A percentile compares a stretch with the other conserved stretches of the same genome.
Evolutionary conservation across 2,113 vertebrate genomes (phyloP).

Genomic region (Nothocercus julius): DNA sequence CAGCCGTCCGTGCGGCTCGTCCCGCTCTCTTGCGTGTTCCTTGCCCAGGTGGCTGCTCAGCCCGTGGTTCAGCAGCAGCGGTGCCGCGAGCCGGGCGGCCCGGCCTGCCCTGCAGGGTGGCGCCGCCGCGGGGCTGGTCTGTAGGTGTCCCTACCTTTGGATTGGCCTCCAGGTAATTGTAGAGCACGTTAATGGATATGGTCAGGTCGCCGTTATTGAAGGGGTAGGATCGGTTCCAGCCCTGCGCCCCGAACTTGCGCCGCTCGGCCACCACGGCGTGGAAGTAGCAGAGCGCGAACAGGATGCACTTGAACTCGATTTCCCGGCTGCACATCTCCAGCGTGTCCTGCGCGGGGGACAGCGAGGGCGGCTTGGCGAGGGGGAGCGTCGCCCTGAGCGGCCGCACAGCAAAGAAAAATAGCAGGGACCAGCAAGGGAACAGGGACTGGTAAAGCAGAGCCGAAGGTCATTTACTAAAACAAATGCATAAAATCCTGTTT

Average conservation of each 20-base stretch:
- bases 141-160: constrained; percentile 44
- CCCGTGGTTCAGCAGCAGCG: too few relatives aligned
- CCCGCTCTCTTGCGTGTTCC: too few relatives aligned
- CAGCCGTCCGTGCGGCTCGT: background rate
- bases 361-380: background rate
- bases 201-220: constrained; percentile 81
- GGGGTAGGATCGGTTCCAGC: constrained; percentile 79
- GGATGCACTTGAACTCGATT: constrained; percentile 74
- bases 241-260: constrained; percentile 79
- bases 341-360: constrained; percentile 59
- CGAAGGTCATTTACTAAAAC: background rate
- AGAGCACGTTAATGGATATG: constrained; percentile 75
- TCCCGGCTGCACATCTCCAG: constrained; percentile 81
- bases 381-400: rapidly evolving
- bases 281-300: constrained; percentile 81
- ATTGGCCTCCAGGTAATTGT: constrained; percentile 81
- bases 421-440: background rate
- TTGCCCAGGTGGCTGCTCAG: background rate
- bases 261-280: constrained; percentile 77
- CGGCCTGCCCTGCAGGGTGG: too few relatives aligned
- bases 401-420: rapidly evolving
- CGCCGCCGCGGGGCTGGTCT: too few relatives aligned
- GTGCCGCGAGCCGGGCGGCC: background rate
- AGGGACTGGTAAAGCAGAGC: background rate
- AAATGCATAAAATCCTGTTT: background rate